Percentiles rank a stretch among this genome's conserved stretches.
Conservation (phyloP, 2,888 invertebrate genomes). For the Synergus umbraculus region DNA sequence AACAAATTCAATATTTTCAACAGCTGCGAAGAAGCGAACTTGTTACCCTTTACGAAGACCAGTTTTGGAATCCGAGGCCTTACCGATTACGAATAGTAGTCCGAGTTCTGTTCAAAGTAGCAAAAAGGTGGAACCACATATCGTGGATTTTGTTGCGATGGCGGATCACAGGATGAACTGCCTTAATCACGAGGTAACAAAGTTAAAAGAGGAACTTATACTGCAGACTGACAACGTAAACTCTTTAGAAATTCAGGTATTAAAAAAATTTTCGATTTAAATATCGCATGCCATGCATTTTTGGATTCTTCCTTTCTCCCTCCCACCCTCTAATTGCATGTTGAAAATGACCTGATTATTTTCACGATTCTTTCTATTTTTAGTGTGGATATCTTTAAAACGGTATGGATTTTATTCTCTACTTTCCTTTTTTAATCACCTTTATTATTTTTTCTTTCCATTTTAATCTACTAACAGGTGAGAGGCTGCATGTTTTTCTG, state of each 20-base stretch:
- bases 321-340: neutral
- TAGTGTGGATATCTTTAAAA: neutral
- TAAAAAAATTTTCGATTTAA: slow-evolving; percentile 42
- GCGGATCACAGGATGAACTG: slow-evolving; percentile 73
- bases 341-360: neutral
- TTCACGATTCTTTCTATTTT: neutral
- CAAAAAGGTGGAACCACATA: slow-evolving; percentile 65
- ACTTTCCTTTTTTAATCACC: neutral
- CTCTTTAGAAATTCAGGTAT: slow-evolving; percentile 73
- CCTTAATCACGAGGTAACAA: slow-evolving; percentile 72
- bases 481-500: neutral
- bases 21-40: slow-evolving; percentile 69
- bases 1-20: neutral
- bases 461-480: neutral
- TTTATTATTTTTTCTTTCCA: neutral
- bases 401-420: neutral
- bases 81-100: slow-evolving; percentile 61
- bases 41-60: slow-evolving; percentile 71
- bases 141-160: slow-evolving; percentile 70
- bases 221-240: slow-evolving; percentile 69
- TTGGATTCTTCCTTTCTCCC: slow-evolving; percentile 42
- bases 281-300: slow-evolving; percentile 44
- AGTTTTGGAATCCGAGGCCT: slow-evolving; percentile 67
- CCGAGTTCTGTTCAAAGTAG: slow-evolving; percentile 62
- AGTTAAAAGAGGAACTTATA: slow-evolving; percentile 70